Base-by-base conservation (phyloP, 2,797 vertebrate genomes). In the Tenualosa ilisha region DNA sequence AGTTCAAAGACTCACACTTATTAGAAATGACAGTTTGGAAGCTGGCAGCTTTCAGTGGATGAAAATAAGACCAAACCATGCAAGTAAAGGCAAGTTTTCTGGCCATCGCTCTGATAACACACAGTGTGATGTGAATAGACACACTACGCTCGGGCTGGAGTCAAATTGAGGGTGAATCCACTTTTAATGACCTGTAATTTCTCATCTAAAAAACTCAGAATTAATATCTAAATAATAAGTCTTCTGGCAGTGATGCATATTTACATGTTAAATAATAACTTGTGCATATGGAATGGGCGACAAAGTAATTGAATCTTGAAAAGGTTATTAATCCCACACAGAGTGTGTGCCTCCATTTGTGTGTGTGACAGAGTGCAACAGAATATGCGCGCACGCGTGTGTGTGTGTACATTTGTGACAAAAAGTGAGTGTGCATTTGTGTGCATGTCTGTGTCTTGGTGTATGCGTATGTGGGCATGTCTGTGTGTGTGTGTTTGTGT, bases 11-110 rank as follows among this genome's bases (percentile, higher is more conserved):
- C 61, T 26, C 83, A 81, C 82, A 65, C 81, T 50, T 51, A 22
- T 88, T 88, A 85, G 86, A 85, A 84, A 81, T 87, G 88, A 86
- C 86, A 89, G 65, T 84, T 85, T 82, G 83, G 51, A 86, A 86
- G 86, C 82, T 31, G 83, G 79, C 83, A 61, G 81, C 83, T 82
- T 84, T 86, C 83, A 72, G 72, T 85, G 83, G 75, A 50, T 86
- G 82, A 75, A 84, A 85, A 85, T 68, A 75, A 22, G 20, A 87
- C 82, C 15, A 61, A 6, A 83, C 49, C 26, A 2, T 11, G 43
- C 17, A 37, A 81, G 82, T 75, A 50, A 84, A 82, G 43, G 40
- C 82, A 61, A 54, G 26, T 82, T 37, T 40, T 87, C 20, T 4
- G 84, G 82, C 65, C 63, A 84, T 79, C 82, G 75, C 85, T 86